Percentiles rank a stretch among this genome's conserved stretches.
Evolutionary conservation across 2,113 vertebrate genomes (phyloP).

Genomic region (Lichenostomus cassidix): DNA sequence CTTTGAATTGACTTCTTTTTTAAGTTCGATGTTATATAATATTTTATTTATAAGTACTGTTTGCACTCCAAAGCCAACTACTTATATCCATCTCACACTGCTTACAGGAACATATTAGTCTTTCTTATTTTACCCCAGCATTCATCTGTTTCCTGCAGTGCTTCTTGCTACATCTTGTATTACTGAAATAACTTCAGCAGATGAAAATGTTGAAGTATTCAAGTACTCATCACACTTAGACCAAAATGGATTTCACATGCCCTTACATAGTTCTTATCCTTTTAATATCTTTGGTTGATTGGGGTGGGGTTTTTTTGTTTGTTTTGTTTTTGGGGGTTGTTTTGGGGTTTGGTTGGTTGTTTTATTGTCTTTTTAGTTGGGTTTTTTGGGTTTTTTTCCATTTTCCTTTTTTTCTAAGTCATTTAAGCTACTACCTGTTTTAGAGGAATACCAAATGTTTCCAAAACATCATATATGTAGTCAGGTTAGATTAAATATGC

Average conservation of each 20-base stretch:
- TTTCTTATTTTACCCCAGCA: constrained; percentile 4
- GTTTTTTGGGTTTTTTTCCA: not conserved
- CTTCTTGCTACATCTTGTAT: not conserved
- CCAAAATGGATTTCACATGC: not conserved
- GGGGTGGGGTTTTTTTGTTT: accelerated
- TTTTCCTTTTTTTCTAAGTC: not conserved
- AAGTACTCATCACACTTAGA: not conserved
- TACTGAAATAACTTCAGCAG: not conserved
- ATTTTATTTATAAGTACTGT: constrained; percentile 18
- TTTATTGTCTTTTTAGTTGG: not conserved
- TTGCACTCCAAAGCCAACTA: not conserved
- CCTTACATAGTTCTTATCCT: not conserved
- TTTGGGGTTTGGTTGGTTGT: not conserved
- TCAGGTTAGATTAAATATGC: not conserved
- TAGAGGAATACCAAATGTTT: not conserved
- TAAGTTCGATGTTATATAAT: not conserved
- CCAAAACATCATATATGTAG: not conserved
- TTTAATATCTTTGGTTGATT: not conserved
- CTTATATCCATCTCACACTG: not conserved
- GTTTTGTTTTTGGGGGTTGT: not conserved
- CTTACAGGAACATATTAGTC: constrained; percentile 3
- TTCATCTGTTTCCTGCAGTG: not conserved
- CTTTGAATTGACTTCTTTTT: not conserved
- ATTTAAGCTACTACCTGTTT: not conserved
- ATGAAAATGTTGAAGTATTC: not conserved